Conservation (phyloP, 2,888 invertebrate species). For the Ophraella communa region DNA sequence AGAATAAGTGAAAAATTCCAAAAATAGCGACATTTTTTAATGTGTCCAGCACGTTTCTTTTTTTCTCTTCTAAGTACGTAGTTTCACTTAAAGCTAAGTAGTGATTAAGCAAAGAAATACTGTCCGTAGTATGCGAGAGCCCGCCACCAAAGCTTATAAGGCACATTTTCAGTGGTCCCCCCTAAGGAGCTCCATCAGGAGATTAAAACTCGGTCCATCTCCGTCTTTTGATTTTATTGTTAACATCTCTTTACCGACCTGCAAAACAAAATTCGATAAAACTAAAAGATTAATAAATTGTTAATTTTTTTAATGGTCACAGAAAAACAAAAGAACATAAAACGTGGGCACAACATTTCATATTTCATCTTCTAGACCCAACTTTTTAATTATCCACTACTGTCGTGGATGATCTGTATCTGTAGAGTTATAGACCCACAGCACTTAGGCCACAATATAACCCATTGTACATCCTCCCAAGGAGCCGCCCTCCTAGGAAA, state of each 20-base stretch:
- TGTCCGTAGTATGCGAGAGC: slow-evolving; percentile 56
- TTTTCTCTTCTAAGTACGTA: slow-evolving; percentile 55
- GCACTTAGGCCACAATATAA: too few species aligned
- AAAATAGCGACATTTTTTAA: slow-evolving; percentile 32
- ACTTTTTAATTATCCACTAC: too few species aligned
- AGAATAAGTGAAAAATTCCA: slow-evolving; percentile 26
- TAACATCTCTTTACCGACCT: slow-evolving; percentile 93
- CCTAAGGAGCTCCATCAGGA: slow-evolving; percentile 92
- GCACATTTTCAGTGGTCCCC: slow-evolving; percentile 78
- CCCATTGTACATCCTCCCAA: too few species aligned
- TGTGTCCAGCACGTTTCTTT: slow-evolving; percentile 39
- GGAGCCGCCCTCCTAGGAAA: too few species aligned
- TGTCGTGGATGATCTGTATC: too few species aligned
- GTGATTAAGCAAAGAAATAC: slow-evolving; percentile 52
- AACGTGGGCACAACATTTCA: too few species aligned
- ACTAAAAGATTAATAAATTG: too few species aligned
- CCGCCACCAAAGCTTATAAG: slow-evolving; percentile 59
- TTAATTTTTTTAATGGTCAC: too few species aligned
- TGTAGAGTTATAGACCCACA: too few species aligned
- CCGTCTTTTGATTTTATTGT: slow-evolving; percentile 87
- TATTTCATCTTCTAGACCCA: too few species aligned
- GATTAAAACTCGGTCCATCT: slow-evolving; percentile 89
- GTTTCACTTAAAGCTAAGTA: slow-evolving; percentile 55
- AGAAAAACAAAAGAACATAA: too few species aligned
- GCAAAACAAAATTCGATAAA: slow-evolving; percentile 54